Evolutionary conservation across 2,888 invertebrate species (phyloP), one percentile per base, ranked within the genome.

Genomic region (Amphipoea oculea): DNA sequence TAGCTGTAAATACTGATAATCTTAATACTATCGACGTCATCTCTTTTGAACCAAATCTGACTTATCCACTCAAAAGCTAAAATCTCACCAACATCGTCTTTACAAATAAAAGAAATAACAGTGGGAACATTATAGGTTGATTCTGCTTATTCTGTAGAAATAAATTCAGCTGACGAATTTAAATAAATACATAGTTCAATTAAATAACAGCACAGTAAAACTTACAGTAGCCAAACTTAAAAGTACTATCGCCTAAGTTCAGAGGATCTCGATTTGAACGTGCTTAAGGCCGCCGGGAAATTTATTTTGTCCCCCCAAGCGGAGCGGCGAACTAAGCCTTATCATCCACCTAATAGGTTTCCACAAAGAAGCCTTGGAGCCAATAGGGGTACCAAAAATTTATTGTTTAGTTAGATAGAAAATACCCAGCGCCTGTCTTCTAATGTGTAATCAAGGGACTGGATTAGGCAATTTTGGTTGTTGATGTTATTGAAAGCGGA

Each of bases 321-420:
- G 87, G 71, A 84, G 82, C 86, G 77, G 82, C 76, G 84, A 78
- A 85, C 86, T 91, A 86, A 89, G 87, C 82, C 89, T 91, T 91
- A 91, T 91, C 89, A 89, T 89, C 81, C 81, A 86, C 83, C 83
- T 89, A 89, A 90, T 91, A 91, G 90, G 87, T 89, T 88, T 85
- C 85, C 73, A 89, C 86, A 83, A 89, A 83, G 87, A 87, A 87
- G 85, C 81, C 81, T 82, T 75, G 67, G 76, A 88, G 82, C 82
- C 81, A 89, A 88, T 89, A 82, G 71, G 84, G 81, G 80, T 75
- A 81, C 71, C 78, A 81, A 60, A 73, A 89, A 86, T 89, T 81
- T 88, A 89, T 89, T 89, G 84, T 86, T 79, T 71, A 82, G 75
- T 75, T 81, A 78, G 77, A 83, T 78, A 83, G 84, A 75, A 88